phyloP scores from a whole-genome alignment of 2,113 vertebrate species.

The Athene noctua region DNA sequence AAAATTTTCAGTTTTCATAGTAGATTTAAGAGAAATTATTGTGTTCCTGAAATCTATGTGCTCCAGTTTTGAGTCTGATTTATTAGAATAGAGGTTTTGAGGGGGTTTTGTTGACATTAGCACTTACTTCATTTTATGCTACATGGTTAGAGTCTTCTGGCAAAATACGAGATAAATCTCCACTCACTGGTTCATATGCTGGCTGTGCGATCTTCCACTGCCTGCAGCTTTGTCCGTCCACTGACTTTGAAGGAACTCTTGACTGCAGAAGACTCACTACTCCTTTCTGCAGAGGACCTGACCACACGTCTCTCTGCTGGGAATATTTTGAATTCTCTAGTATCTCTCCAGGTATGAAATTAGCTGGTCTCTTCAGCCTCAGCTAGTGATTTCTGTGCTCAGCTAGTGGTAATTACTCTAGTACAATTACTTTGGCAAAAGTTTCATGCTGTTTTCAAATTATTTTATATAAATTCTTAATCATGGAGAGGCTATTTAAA shows the following conservation, averaged over 20 bases:
- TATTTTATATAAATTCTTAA: neutral
- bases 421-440: neutral
- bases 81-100: neutral
- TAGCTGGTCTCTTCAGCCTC: neutral
- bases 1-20: neutral
- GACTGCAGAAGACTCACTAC: neutral
- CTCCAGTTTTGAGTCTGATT: neutral
- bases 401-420: neutral
- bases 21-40: neutral
- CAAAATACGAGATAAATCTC: neutral
- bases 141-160: neutral
- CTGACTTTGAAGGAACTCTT: neutral
- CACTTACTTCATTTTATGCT: neutral
- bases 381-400: neutral
- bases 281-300: neutral
- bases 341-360: neutral
- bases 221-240: neutral
- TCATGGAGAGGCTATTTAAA: neutral
- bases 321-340: neutral
- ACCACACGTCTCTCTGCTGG: neutral
- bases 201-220: neutral
- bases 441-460: neutral
- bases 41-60: neutral
- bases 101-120: neutral
- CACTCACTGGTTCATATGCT: accelerated